phyloP scores from a whole-genome alignment of 2,888 invertebrate species.

The Herminia tarsipennalis region DNA sequence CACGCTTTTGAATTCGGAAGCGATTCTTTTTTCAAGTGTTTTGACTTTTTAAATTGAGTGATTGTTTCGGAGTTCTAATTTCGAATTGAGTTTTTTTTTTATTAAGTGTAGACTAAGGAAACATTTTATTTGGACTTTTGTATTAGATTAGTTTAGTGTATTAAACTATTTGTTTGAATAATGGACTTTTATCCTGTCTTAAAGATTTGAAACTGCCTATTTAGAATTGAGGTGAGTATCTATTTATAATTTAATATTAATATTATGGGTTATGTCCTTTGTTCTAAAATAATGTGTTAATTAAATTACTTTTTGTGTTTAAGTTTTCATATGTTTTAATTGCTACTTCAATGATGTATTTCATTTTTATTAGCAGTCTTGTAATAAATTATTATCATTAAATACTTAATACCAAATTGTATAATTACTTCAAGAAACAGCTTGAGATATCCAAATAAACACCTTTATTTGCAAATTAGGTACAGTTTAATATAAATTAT shows the following conservation, averaged over 20 bases:
- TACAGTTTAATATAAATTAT: no score
- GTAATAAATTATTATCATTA: no score
- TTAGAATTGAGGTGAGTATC: slow-evolving; percentile 40
- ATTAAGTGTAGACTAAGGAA: slow-evolving; percentile 14
- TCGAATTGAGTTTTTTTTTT: slow-evolving; percentile 16
- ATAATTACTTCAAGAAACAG: no score
- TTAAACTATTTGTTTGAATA: slow-evolving; percentile 30
- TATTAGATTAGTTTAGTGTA: slow-evolving; percentile 28
- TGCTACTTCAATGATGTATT: no score
- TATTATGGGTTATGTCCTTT: background rate
- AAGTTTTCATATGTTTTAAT: no score
- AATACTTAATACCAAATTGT: no score
- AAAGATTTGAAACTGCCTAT: slow-evolving; percentile 25
- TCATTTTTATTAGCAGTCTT: no score
- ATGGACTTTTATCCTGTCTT: slow-evolving; percentile 34
- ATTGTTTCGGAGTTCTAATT: slow-evolving; percentile 11
- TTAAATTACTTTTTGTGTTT: no score
- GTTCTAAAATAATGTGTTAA: background rate
- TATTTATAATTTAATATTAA: slow-evolving; percentile 18
- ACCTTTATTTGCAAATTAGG: no score
- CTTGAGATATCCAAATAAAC: no score
- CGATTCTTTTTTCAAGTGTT: slow-evolving; percentile 47
- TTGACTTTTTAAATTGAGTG: slow-evolving; percentile 27
- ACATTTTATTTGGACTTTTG: slow-evolving; percentile 20
- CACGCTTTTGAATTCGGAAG: slow-evolving; percentile 56